These are phyloP conservation scores for Hystrix brachyura DNA, from an alignment of 2,113 vertebrate genomes.

Conservation along the genomic window DNA sequence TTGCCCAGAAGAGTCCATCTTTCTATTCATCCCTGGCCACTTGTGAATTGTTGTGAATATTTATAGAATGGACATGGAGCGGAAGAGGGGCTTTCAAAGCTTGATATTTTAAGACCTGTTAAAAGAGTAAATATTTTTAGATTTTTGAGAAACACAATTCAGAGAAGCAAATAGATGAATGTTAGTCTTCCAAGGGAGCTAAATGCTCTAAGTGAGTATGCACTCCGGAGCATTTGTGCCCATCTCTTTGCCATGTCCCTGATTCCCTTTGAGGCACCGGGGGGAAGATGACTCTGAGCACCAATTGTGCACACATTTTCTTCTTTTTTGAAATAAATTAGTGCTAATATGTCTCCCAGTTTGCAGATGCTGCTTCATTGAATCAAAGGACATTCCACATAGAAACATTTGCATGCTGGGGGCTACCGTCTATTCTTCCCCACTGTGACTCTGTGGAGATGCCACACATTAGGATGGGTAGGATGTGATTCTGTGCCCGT, in stretches of 20 bases:
- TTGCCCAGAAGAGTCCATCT: neutral
- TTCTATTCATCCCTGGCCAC: neutral
- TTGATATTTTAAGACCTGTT: conserved; percentile 54
- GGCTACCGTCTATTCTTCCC: neutral
- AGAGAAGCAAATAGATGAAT: neutral
- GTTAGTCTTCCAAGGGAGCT: conserved; percentile 28
- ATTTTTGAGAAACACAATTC: conserved; percentile 41
- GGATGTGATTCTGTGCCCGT: neutral
- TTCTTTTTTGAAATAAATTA: conserved; percentile 54
- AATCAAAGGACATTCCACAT: conserved; percentile 42
- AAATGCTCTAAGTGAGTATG: conserved; percentile 55
- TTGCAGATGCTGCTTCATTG: conserved; percentile 35
- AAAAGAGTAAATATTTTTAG: conserved; percentile 75
- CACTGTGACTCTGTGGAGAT: conserved; percentile 9
- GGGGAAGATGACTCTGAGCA: conserved; percentile 35
- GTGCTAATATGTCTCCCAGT: conserved; percentile 21
- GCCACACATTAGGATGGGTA: neutral
- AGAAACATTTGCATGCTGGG: conserved; percentile 6
- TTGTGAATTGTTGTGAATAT: neutral
- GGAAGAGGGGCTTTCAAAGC: neutral
- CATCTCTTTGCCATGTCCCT: neutral
- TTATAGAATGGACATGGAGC: neutral
- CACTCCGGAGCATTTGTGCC: conserved; percentile 14
- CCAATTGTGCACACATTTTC: conserved; percentile 55
- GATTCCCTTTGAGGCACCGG: conserved; percentile 43